A percentile compares a stretch with the other conserved stretches of the same genome.
These are phyloP conservation scores for Drosophila merina DNA, from an alignment of 2,888 invertebrate genomes.

Conservation along the genomic window DNA sequence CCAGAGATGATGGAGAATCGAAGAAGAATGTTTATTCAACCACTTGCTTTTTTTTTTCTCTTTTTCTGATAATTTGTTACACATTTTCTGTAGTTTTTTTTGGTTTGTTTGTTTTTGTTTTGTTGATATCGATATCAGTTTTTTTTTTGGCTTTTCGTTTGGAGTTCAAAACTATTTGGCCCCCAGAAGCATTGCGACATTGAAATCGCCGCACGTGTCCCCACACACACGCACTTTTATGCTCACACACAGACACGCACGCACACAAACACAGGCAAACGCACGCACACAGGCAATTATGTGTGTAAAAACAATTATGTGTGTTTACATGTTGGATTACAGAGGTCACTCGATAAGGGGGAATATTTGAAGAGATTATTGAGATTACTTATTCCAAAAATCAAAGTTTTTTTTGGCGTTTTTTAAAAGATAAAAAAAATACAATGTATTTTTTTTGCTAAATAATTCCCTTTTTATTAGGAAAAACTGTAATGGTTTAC, in stretches of 20 bases:
- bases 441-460: too few species aligned
- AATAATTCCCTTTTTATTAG: too few species aligned
- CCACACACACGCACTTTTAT: slow-evolving; percentile 16
- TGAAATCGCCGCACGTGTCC: slow-evolving; percentile 39
- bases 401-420: too few species aligned
- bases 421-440: too few species aligned
- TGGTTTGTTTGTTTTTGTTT: neutral
- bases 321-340: slow-evolving; percentile 1
- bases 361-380: too few species aligned
- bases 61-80: neutral
- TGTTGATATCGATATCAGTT: slow-evolving; percentile 21
- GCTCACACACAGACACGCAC: slow-evolving; percentile 2
- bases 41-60: too few species aligned
- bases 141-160: neutral
- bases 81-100: slow-evolving; percentile 1
- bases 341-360: neutral
- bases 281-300: neutral
- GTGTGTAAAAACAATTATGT: neutral
- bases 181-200: slow-evolving; percentile 33
- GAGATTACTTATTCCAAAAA: too few species aligned
- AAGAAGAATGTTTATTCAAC: too few species aligned
- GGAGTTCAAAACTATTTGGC: slow-evolving; percentile 31
- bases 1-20: too few species aligned
- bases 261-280: neutral
- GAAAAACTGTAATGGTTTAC: too few species aligned